Evolutionary conservation across 2,888 invertebrate genomes (phyloP).

Genomic region (Epistrophella euchroma): DNA sequence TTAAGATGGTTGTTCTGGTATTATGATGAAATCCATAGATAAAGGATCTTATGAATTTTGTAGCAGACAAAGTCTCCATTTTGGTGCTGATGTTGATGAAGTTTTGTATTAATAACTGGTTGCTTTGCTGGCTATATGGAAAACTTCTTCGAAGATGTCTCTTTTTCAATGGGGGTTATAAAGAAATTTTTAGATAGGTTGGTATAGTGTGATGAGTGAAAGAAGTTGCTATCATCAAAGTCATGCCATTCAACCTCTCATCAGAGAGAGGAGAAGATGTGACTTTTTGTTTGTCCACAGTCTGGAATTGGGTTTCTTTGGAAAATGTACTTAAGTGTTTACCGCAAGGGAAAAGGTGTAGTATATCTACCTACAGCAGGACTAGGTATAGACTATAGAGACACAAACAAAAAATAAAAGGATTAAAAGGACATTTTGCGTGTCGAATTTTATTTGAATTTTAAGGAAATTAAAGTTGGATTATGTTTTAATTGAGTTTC

Average conservation of each 20-base stretch:
- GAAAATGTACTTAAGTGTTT: conserved; percentile 52
- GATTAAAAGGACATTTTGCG: conserved; percentile 74
- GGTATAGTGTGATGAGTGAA: conserved; percentile 41
- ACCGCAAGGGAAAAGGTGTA: conserved; percentile 61
- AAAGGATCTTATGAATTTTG: conserved; percentile 74
- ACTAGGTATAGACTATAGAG: background rate
- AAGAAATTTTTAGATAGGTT: conserved; percentile 14
- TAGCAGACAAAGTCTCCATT: conserved; percentile 57
- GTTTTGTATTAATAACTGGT: conserved; percentile 74
- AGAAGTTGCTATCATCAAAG: conserved; percentile 53
- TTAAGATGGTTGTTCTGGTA: conserved; percentile 57
- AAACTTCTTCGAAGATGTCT: conserved; percentile 17
- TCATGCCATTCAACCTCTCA: conserved; percentile 13
- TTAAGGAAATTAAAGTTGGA: conserved; percentile 71
- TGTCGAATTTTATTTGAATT: conserved; percentile 73
- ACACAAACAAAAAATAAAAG: conserved; percentile 33
- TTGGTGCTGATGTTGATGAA: conserved; percentile 56
- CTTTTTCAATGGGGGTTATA: background rate
- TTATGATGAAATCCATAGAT: conserved; percentile 71
- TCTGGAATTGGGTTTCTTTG: conserved; percentile 73
- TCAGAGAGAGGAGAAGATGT: conserved; percentile 33
- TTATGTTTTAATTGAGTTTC: conserved; percentile 74
- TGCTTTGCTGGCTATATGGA: conserved; percentile 44
- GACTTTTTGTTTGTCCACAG: conserved; percentile 76
- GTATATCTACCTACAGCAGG: background rate